Evolutionary conservation across 2,797 vertebrate species (phyloP).

Genomic region (Sebastes umbrosus): DNA sequence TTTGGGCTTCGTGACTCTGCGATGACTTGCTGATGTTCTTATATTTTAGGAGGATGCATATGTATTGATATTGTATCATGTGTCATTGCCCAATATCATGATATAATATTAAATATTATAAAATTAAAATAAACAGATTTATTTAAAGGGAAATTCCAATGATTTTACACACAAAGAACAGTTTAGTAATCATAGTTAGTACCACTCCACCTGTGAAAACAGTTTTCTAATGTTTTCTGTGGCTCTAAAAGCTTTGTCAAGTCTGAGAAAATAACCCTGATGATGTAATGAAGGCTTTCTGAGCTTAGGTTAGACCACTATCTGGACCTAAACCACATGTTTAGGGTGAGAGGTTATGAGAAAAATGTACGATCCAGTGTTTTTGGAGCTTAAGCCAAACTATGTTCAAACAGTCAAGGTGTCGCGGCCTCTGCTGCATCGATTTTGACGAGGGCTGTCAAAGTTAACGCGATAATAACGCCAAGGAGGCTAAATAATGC

Average conservation of each 20-base stretch:
- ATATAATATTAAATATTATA: no score
- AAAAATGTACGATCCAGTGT: not conserved
- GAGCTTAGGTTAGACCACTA: not conserved
- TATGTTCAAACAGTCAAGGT: not conserved
- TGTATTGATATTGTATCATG: no score
- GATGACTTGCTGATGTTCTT: no score
- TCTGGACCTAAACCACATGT: not conserved
- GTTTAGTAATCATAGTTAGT: not conserved
- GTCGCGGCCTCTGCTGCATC: not conserved
- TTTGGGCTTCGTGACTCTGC: no score
- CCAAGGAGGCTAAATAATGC: no score
- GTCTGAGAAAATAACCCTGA: not conserved
- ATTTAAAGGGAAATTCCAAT: not conserved
- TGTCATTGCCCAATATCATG: no score
- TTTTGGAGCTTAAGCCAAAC: not conserved
- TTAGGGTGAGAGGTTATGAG: not conserved
- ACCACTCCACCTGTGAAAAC: not conserved
- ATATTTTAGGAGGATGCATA: no score
- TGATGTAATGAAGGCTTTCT: conserved; percentile 2
- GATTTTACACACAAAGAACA: not conserved
- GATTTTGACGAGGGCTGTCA: not conserved
- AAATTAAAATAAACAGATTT: no score
- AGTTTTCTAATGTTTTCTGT: not conserved
- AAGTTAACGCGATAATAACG: no score
- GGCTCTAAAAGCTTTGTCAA: not conserved